Evolutionary conservation across 2,888 invertebrate species (phyloP).

Genomic region (Pollenia amentaria): DNA sequence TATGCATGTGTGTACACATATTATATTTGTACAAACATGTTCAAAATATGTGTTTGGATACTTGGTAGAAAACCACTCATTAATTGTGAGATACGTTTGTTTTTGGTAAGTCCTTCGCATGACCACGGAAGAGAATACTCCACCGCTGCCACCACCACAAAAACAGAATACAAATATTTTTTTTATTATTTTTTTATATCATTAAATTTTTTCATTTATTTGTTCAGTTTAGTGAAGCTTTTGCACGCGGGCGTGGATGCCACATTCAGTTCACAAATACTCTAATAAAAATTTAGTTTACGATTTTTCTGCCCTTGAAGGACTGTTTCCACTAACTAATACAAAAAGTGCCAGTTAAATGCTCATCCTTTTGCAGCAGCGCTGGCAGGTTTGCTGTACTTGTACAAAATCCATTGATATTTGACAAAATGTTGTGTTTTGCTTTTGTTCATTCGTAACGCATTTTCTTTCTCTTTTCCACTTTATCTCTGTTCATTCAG

Average conservation of each 20-base stretch:
- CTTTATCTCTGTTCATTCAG: slow-evolving; percentile 62
- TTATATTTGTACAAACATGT: background rate
- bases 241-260: slow-evolving; percentile 62
- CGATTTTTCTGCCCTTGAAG: slow-evolving; percentile 66
- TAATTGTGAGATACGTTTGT: slow-evolving; percentile 58
- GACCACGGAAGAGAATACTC: slow-evolving; percentile 59
- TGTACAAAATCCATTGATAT: slow-evolving; percentile 61
- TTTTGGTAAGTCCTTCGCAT: slow-evolving; percentile 57
- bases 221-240: slow-evolving; percentile 11
- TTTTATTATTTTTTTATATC: slow-evolving; percentile 6
- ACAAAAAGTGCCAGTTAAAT: slow-evolving; percentile 71
- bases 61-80: slow-evolving; percentile 55
- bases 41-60: background rate
- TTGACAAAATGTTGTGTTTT: slow-evolving; percentile 63
- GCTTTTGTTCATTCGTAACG: slow-evolving; percentile 60
- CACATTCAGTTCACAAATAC: slow-evolving; percentile 26
- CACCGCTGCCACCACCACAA: slow-evolving; percentile 1
- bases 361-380: slow-evolving; percentile 68
- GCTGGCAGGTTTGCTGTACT: slow-evolving; percentile 46
- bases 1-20: background rate
- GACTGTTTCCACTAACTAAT: slow-evolving; percentile 59
- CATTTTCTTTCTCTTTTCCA: slow-evolving; percentile 67
- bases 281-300: slow-evolving; percentile 39
- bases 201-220: background rate
- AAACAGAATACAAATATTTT: slow-evolving; percentile 5